Evolutionary conservation across 2,797 vertebrate species (phyloP), one percentile per base, ranked within the genome.

Genomic region (Oryzias sinensis): DNA sequence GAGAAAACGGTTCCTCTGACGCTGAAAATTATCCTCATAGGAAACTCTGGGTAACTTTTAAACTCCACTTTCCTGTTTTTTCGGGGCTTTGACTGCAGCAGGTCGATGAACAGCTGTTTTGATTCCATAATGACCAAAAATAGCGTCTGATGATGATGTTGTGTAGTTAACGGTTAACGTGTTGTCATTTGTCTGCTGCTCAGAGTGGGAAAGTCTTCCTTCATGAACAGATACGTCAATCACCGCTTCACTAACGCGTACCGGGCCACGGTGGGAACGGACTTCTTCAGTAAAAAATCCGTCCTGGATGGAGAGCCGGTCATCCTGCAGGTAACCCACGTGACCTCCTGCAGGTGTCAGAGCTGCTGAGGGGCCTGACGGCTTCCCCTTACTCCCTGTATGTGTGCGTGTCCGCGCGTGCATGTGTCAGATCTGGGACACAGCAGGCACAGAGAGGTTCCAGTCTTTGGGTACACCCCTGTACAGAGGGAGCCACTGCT

Each of bases 181-280:
- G 27, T 27, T 29, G 33, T 3, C 8, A 11, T 37, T 47, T 64
- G 61, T 77, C 51, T 69, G 18, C 75, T 50, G 18, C 75, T 50
- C 62, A 91, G 88, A 61, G 88, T 89, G 64, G 89, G 90, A 49
- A 92, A 91, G 50, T 91, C 88, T 49, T 87, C 86, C 62, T 73
- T 92, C 72, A 87, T 88, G 85, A 90, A 82, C 79, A 87, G 75
- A 29, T 92, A 88, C 47, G 86, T 91, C 29, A 88, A 90, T 56
- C 83, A 82, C 62, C 76, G 69, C 49, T 90, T 91, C 70, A 89
- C 77, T 47, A 87, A 76, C 62, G 79, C 77, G 82, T 90, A 90
- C 68, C 68, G 84, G 7, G 72, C 88, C 53, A 89, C 89, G 1
- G 77, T 92, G 6, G 91, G 90, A 5, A 82, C 88, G 0, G 90